Evolutionary conservation across 64 coral and sea anemone species (phyloP), one percentile per base, ranked within the genome.

Genomic region (Montipora cactus): DNA sequence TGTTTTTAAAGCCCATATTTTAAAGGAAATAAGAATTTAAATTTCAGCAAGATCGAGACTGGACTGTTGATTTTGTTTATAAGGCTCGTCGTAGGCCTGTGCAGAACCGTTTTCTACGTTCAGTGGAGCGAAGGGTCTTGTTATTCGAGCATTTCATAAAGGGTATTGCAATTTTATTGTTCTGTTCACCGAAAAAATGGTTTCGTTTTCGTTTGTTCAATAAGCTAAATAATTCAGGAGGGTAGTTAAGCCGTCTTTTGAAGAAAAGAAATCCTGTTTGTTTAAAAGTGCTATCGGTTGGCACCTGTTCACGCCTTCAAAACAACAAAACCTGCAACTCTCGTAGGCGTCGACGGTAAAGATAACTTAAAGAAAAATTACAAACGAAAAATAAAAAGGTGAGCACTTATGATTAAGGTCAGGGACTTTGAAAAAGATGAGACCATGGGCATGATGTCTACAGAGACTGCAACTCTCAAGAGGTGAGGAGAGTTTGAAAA

Each of bases 171-270:
- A 86, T 86, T 72, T 72, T 72, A 86, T 70, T 72, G 9, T 67
- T 84, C 62, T 4, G 5, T 52, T 11, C 11, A 57, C 7, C 23
- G 55, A 62, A 6, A 37, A 72, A 71, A 50, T 48, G 16, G 64
- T 71, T 49, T 69, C 45, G 16, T 8, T 72, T 68, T n/a, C 14
- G 20, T 72, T 64, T 10, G 13, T 49, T 4, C 53, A 37, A 37
- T 37, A 0, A 37, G 37, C 53, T 86, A 18, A 86, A 86, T 86
- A 50, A 86, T 86, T 86, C n/a, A 86, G 22, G 18, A 86, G 5
- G 18, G 7, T 12, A 6, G 45, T 51, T 72, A 70, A 10, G 82
- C 82, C 46, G 28, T 71, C 48, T 4, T 72, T 20, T 48, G 47
- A 51, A 5, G 66, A 47, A 84, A 4, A 71, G 18, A 37, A 86